phyloP scores from a whole-genome alignment of 1,140 invertebrate genomes.

The Drosophila ambigua region DNA sequence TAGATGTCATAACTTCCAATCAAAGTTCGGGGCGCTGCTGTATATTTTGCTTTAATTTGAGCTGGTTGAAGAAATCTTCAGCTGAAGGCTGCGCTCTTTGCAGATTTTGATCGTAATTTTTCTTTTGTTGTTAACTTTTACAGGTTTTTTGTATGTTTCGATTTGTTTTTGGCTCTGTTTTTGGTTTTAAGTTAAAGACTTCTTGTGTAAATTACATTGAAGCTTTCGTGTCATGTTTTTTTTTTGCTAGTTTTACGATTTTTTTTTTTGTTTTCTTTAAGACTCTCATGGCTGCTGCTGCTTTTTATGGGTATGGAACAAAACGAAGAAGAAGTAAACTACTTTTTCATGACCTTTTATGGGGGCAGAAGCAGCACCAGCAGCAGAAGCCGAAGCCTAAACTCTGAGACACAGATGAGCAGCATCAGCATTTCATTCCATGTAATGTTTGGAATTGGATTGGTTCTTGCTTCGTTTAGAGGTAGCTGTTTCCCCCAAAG shows the following conservation, averaged over 20 bases:
- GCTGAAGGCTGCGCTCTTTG: too few relatives aligned
- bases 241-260: conserved; percentile 9
- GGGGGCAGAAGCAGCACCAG: conserved; percentile 14
- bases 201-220: conserved; percentile 57
- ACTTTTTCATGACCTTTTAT: conserved; percentile 51
- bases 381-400: not conserved
- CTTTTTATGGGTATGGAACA: conserved; percentile 9
- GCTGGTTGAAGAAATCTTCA: too few relatives aligned
- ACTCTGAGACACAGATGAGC: conserved; percentile 7
- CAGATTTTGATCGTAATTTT: too few relatives aligned
- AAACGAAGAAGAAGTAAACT: conserved; percentile 24
- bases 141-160: too few relatives aligned
- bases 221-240: conserved; percentile 32
- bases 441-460: conserved; percentile 38
- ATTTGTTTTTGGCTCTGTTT: not conserved
- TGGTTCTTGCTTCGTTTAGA: not conserved
- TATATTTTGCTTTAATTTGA: too few relatives aligned
- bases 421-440: conserved; percentile 1
- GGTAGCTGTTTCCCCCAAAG: too few relatives aligned
- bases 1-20: conserved; percentile 28
- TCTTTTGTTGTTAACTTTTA: too few relatives aligned
- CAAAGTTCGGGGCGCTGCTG: not conserved
- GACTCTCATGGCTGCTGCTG: conserved; percentile 41
- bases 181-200: conserved; percentile 15
- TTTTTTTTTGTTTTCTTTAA: too few relatives aligned